Base-by-base conservation (phyloP, 1,140 invertebrate genomes). In the Lepidostoma basale region DNA sequence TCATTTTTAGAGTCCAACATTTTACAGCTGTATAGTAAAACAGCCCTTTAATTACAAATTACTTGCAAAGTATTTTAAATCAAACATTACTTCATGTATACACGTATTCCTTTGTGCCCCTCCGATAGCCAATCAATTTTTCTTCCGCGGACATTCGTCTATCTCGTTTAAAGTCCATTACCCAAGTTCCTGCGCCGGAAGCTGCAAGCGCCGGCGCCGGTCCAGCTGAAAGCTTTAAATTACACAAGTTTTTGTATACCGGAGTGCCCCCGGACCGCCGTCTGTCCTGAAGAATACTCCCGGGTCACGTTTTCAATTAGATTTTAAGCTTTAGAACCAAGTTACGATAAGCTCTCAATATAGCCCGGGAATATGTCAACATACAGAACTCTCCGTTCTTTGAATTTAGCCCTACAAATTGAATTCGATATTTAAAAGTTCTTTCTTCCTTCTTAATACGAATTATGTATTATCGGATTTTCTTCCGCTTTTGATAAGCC, bases 291-390 rank as follows among this genome's bases (percentile, higher is more conserved):
- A 14, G 58, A 60, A 60, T 16, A 5, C 45, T 52, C 45, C 33
- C 62, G 26, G 39, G 68, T 65, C 68, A 69, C 68, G 68, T 69
- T 65, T 69, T 69, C 68, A 69, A 69, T 69, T 69, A 69, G 39
- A 65, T 16, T 69, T 69, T 65, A 69, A 69, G 60, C 60, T 63
- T 63, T 65, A 45, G 16, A 40, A 36, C 59, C 52, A 39, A 40
- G 39, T 54, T 62, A 8, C 18, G 23, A 60, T 45, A 33, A 56
- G 60, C 25, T 40, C 45, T 33, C 30, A 65, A 52, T 44, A 42
- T 44, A 23, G n/a, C 10, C 59, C 18, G 59, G 36, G 56, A 60
- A 60, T 42, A 26, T 60, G 58, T 18, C 20, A 12, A 16, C 12
- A 8, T 22, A 20, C 20, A n/a, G 14, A 12, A 3, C 12, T 23